Conservation (phyloP, 2,797 vertebrate genomes). For the Chloroceryle inda region DNA sequence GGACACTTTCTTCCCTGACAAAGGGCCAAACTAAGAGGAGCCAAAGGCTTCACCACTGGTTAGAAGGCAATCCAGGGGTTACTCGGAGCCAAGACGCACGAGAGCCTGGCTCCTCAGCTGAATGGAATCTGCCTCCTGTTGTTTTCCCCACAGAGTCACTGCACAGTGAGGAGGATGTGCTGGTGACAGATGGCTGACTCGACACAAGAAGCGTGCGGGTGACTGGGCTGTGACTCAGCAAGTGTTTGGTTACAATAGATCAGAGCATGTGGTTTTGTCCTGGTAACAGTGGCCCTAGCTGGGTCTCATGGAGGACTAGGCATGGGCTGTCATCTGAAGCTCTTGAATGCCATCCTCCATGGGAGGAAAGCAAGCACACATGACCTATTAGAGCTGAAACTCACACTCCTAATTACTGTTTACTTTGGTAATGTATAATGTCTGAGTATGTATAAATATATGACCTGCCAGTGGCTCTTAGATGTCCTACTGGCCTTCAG, state of each 20-base stretch:
- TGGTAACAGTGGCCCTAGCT: neutral
- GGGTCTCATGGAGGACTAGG: neutral
- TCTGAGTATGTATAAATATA: neutral
- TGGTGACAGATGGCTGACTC: slow-evolving; percentile 64
- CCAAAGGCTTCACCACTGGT: neutral
- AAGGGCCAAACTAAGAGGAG: slow-evolving; percentile 16
- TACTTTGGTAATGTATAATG: neutral
- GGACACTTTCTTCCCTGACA: slow-evolving; percentile 41
- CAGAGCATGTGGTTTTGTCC: slow-evolving; percentile 13
- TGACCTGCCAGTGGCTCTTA: neutral
- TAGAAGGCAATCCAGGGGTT: slow-evolving; percentile 42
- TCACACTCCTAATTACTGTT: slow-evolving; percentile 28
- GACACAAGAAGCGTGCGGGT: slow-evolving; percentile 3
- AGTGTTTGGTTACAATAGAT: slow-evolving; percentile 54
- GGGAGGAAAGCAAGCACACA: neutral
- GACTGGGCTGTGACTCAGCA: slow-evolving; percentile 75
- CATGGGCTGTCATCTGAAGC: neutral
- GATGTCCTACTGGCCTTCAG: slow-evolving; percentile 14
- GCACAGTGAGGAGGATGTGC: slow-evolving; percentile 67
- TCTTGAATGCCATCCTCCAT: neutral
- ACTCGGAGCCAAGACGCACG: neutral
- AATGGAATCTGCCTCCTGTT: slow-evolving; percentile 38
- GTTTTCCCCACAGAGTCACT: slow-evolving; percentile 51
- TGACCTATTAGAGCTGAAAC: neutral
- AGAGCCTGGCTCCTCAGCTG: slow-evolving; percentile 10